phyloP scores from a whole-genome alignment of 2,797 vertebrate genomes.

The Benthosema pterotum region DNA sequence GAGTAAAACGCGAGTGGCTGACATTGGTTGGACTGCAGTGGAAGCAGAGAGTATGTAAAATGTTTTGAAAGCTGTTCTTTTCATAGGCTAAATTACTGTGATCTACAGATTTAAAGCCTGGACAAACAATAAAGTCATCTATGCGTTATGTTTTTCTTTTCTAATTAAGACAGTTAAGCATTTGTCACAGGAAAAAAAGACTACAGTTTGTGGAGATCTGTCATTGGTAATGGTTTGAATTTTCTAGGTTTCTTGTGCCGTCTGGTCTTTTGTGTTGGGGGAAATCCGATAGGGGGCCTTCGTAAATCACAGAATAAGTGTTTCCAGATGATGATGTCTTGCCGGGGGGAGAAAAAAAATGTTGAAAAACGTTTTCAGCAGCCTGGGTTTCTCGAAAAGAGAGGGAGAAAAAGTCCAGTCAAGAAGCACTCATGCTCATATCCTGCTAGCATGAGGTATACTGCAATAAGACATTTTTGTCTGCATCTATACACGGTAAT shows the following conservation, averaged over 20 bases:
- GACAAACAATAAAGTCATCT: constrained; percentile 2
- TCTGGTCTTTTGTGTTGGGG: constrained; percentile 72
- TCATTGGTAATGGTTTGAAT: constrained; percentile 62
- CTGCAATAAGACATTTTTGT: constrained; percentile 48
- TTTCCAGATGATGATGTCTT: constrained; percentile 83
- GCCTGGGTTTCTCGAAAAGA: constrained; percentile 51
- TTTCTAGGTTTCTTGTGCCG: constrained; percentile 54
- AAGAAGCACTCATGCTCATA: constrained; percentile 51
- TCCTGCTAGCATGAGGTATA: constrained; percentile 61
- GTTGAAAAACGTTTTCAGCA: constrained; percentile 65
- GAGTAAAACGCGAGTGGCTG: constrained; percentile 14
- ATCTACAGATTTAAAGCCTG: constrained; percentile 16
- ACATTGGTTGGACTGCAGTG: constrained; percentile 2
- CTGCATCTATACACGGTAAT: constrained; percentile 18
- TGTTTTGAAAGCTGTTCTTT: neutral
- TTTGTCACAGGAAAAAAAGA: constrained; percentile 31
- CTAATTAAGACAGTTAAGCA: constrained; percentile 18
- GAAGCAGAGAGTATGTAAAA: neutral
- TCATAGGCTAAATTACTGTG: neutral
- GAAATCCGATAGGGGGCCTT: constrained; percentile 80
- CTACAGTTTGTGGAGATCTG: constrained; percentile 44
- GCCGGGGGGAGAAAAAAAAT: constrained; percentile 39
- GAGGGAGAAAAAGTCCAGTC: constrained; percentile 31
- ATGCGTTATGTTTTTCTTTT: constrained; percentile 10
- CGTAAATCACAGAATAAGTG: constrained; percentile 81